Evolutionary conservation across 2,113 vertebrate species (phyloP).

Genomic region (Poeciliopsis occidentalis): DNA sequence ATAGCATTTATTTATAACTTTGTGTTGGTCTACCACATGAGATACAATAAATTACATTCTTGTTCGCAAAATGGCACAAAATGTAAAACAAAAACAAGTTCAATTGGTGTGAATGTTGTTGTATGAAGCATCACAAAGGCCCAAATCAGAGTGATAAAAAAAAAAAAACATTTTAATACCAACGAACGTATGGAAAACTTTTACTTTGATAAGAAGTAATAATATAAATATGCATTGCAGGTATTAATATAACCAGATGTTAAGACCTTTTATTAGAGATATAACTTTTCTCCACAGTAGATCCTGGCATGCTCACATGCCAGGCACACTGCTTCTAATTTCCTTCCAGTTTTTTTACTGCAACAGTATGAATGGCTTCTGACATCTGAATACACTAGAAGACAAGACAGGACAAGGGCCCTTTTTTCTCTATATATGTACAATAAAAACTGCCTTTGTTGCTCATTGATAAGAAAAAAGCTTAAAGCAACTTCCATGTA

Average conservation of each 20-base stretch:
- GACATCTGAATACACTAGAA: slow-evolving; percentile 48
- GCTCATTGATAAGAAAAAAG: neutral
- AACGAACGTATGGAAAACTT: neutral
- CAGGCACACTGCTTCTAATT: slow-evolving; percentile 6
- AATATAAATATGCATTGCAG: neutral
- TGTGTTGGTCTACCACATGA: neutral
- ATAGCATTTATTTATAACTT: neutral
- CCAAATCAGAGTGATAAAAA: neutral
- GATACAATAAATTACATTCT: neutral
- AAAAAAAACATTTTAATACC: neutral
- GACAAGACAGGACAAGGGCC: slow-evolving; percentile 62
- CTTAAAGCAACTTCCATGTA: slow-evolving; percentile 5
- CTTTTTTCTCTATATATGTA: slow-evolving; percentile 10
- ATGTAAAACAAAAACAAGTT: no score
- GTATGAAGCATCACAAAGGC: neutral
- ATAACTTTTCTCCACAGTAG: neutral
- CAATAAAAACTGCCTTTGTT: slow-evolving; percentile 12
- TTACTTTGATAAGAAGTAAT: neutral
- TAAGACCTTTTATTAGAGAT: neutral
- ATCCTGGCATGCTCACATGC: neutral
- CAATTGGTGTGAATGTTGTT: no score
- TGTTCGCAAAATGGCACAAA: no score
- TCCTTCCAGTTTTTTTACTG: slow-evolving; percentile 11
- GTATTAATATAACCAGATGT: neutral
- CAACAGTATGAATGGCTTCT: slow-evolving; percentile 26